Evolutionary conservation across 1,140 invertebrate genomes (phyloP).

Genomic region (Danaus melanippus): DNA sequence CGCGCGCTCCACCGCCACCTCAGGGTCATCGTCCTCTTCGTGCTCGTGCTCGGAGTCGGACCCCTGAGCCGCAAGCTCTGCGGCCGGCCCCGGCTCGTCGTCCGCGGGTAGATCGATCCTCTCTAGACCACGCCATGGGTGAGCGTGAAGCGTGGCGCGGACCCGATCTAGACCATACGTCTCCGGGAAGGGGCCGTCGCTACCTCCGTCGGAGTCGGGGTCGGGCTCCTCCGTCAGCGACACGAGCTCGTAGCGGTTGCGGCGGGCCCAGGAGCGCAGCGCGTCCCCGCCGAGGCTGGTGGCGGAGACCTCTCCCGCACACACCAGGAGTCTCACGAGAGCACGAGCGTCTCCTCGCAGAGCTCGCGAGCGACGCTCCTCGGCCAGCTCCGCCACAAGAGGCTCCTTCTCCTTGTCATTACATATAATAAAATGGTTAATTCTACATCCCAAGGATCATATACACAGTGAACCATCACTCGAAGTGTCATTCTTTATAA

Average conservation of each 20-base stretch:
- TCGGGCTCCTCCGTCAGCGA: constrained; percentile 8
- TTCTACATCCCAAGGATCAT: too few relatives aligned
- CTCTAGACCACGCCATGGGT: constrained; percentile 14
- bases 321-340: constrained; percentile 6
- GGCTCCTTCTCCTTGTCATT: too few relatives aligned
- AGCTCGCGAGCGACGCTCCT: constrained; percentile 6
- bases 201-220: constrained; percentile 3
- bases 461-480: too few relatives aligned
- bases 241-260: constrained; percentile 17
- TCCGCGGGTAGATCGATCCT: constrained; percentile 2
- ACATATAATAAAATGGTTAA: too few relatives aligned
- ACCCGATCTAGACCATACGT: not conserved
- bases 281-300: constrained; percentile 11
- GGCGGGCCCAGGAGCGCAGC: constrained; percentile 11
- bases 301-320: constrained; percentile 21
- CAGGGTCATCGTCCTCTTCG: not conserved
- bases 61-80: constrained; percentile 4
- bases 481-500: too few relatives aligned
- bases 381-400: constrained; percentile 8
- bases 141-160: constrained; percentile 12
- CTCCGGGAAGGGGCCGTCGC: constrained; percentile 3
- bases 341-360: constrained; percentile 12
- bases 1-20: constrained; percentile 11
- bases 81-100: constrained; percentile 5
- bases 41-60: not conserved